A percentile compares a stretch with the other conserved stretches of the same genome.
Conservation (phyloP, 2,888 invertebrate species). For the Brenthis hecate region DNA sequence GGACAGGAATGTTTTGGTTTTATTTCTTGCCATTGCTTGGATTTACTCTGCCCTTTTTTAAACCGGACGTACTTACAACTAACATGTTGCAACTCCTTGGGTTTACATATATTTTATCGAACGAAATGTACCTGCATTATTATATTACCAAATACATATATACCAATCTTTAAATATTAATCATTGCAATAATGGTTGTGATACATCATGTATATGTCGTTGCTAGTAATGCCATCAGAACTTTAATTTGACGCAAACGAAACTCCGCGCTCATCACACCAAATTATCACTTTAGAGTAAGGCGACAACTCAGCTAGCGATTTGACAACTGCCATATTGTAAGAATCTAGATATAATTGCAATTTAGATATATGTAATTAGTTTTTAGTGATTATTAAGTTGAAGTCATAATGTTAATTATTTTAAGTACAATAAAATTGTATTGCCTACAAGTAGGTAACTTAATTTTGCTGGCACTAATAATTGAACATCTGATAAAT, state of each 20-base stretch:
- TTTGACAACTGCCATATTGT: conserved; percentile 81
- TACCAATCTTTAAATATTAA: conserved; percentile 47
- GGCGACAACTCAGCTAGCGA: conserved; percentile 78
- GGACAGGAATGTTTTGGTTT: too few species aligned
- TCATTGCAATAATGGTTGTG: conserved; percentile 80
- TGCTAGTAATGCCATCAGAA: conserved; percentile 53
- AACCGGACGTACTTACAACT: neutral
- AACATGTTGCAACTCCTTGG: conserved; percentile 1
- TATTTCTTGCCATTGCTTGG: neutral
- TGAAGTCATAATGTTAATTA: conserved; percentile 80
- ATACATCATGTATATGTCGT: conserved; percentile 67
- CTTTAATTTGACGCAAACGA: conserved; percentile 53
- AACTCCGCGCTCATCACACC: conserved; percentile 62
- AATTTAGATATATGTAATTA: conserved; percentile 53
- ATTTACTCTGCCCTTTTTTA: neutral
- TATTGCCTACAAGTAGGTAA: conserved; percentile 23
- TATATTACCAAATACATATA: conserved; percentile 70
- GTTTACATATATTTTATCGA: conserved; percentile 50
- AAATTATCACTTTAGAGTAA: conserved; percentile 58
- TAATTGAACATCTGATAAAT: conserved; percentile 12
- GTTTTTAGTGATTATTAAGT: conserved; percentile 63
- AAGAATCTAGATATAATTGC: conserved; percentile 71
- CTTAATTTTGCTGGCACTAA: conserved; percentile 26
- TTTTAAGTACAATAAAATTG: conserved; percentile 67
- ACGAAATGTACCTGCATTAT: conserved; percentile 69